These are phyloP conservation scores for Oreochromis aureus DNA, from an alignment of 2,113 vertebrate genomes.

Conservation along the genomic window DNA sequence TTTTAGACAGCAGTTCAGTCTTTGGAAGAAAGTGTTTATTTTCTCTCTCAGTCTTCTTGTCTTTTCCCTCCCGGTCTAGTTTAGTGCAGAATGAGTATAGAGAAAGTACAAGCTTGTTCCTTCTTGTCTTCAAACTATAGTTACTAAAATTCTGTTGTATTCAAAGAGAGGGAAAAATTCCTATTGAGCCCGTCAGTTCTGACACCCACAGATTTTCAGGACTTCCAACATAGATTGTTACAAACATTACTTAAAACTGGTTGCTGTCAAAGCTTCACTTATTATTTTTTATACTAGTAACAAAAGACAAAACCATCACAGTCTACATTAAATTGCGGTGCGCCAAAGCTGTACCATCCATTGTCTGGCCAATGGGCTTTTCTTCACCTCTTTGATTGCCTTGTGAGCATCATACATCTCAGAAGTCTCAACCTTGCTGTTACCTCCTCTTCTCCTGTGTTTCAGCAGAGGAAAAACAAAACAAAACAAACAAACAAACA, in stretches of 20 bases:
- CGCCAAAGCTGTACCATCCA: background rate
- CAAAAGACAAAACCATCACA: background rate
- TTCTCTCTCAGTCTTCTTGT: background rate
- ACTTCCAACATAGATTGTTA: constrained; percentile 79
- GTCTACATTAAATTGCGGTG: background rate
- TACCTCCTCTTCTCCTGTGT: background rate
- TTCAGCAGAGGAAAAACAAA: background rate
- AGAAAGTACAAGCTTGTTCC: background rate
- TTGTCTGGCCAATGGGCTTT: background rate
- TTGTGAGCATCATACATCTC: background rate
- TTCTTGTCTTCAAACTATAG: background rate
- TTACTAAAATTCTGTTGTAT: background rate
- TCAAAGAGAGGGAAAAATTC: constrained; percentile 41
- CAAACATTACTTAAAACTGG: constrained; percentile 68
- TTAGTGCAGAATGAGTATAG: background rate
- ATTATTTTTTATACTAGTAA: background rate
- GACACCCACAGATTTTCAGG: constrained; percentile 74
- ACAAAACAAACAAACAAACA: background rate
- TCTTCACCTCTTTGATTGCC: background rate
- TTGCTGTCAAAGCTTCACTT: constrained; percentile 42
- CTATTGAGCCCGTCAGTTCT: constrained; percentile 64
- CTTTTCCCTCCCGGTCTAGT: background rate
- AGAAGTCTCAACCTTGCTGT: background rate
- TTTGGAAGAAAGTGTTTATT: background rate
- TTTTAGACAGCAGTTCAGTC: background rate